These are phyloP conservation scores for Leptonema lineaticorne DNA, from an alignment of 1,140 invertebrate genomes.

Conservation along the genomic window DNA sequence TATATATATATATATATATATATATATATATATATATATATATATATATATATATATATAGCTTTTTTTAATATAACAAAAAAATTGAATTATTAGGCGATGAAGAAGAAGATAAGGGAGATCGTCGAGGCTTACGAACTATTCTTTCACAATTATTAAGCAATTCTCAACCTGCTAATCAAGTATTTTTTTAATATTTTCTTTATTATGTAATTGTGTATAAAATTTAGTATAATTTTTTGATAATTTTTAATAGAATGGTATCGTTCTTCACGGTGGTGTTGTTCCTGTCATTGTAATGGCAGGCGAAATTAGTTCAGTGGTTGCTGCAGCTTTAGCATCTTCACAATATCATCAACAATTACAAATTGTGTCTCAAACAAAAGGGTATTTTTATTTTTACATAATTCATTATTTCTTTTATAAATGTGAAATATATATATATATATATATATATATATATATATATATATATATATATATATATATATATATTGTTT, in stretches of 20 bases:
- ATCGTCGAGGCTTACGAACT: constrained; percentile 53
- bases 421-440: background rate
- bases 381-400: constrained; percentile 26
- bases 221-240: background rate
- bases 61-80: background rate
- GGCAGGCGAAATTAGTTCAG: constrained; percentile 50
- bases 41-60: too few species aligned
- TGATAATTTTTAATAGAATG: constrained; percentile 43
- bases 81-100: constrained; percentile 41
- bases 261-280: constrained; percentile 50
- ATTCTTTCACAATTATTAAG: constrained; percentile 53
- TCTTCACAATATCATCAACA: constrained; percentile 49
- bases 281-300: constrained; percentile 51
- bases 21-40: background rate
- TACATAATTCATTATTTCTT: background rate
- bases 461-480: background rate
- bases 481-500: background rate
- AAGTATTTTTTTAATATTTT: constrained; percentile 46
- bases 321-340: constrained; percentile 53
- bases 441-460: background rate
- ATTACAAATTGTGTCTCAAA: constrained; percentile 20
- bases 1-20: background rate
- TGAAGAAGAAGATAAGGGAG: constrained; percentile 54
- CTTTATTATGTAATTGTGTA: background rate
- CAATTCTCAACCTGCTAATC: constrained; percentile 52